Conservation (phyloP, 2,888 invertebrate species). For the Aphidoletes aphidimyza region DNA sequence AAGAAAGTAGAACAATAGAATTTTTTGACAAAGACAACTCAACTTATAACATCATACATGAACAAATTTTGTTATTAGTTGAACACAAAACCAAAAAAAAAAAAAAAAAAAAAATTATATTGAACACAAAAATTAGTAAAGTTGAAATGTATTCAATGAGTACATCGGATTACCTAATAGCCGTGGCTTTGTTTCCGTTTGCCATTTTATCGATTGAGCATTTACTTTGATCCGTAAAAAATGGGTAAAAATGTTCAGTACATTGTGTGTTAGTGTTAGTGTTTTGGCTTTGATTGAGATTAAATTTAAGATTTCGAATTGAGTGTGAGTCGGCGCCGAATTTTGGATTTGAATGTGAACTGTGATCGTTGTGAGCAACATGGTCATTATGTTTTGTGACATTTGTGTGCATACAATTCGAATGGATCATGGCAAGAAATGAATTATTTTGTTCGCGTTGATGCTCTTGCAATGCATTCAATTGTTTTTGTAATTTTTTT, state of each 20-base stretch:
- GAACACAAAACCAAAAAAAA: not conserved
- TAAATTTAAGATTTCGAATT: slow-evolving; percentile 16
- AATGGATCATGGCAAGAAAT: slow-evolving; percentile 23
- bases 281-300: no score
- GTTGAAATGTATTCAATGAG: slow-evolving; percentile 6
- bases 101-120: not conserved
- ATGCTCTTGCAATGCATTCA: slow-evolving; percentile 30
- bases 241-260: slow-evolving; percentile 27
- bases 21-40: no score
- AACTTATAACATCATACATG: no score
- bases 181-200: slow-evolving; percentile 64
- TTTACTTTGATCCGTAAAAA: slow-evolving; percentile 57
- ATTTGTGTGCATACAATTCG: slow-evolving; percentile 25
- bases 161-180: slow-evolving; percentile 40
- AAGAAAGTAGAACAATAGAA: no score
- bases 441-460: slow-evolving; percentile 28
- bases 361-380: not conserved
- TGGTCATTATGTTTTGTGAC: not conserved
- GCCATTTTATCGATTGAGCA: slow-evolving; percentile 61
- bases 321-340: not conserved
- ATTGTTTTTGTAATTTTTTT: slow-evolving; percentile 44
- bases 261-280: not conserved
- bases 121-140: not conserved
- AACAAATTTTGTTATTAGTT: no score
- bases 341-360: no score